A percentile compares a stretch with the other conserved stretches of the same genome.
These are phyloP conservation scores for Polypedilum vanderplanki DNA, from an alignment of 1,140 invertebrate species.

Conservation along the genomic window DNA sequence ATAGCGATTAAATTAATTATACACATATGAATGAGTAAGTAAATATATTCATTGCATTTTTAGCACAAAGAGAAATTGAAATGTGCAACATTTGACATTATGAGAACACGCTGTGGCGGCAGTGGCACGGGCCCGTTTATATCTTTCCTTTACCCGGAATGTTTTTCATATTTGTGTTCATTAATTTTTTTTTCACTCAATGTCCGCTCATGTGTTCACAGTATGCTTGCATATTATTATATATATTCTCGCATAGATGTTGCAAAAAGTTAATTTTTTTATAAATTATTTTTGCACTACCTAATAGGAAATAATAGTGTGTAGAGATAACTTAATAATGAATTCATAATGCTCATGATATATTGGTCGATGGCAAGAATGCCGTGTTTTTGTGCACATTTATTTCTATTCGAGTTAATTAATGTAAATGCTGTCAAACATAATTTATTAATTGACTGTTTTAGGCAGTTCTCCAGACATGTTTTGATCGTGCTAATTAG, in stretches of 20 bases:
- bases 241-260: background rate
- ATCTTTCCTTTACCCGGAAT: background rate
- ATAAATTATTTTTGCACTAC: background rate
- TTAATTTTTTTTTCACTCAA: constrained; percentile 1
- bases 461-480: no score
- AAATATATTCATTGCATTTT: constrained; percentile 19
- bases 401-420: no score
- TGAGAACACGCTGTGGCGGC: constrained; percentile 21
- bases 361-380: no score
- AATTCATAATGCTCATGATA: no score
- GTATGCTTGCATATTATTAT: constrained; percentile 11
- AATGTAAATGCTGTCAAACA: no score
- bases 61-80: constrained; percentile 23
- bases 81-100: constrained; percentile 21
- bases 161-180: constrained; percentile 4
- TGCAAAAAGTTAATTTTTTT: background rate
- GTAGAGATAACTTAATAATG: no score
- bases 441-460: no score
- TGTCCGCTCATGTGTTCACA: constrained; percentile 2
- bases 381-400: no score
- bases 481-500: no score
- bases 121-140: background rate
- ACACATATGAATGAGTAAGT: constrained; percentile 15
- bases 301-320: no score
- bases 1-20: background rate